Base-by-base conservation (phyloP, 2,888 invertebrate species). In the Spisula solida region DNA sequence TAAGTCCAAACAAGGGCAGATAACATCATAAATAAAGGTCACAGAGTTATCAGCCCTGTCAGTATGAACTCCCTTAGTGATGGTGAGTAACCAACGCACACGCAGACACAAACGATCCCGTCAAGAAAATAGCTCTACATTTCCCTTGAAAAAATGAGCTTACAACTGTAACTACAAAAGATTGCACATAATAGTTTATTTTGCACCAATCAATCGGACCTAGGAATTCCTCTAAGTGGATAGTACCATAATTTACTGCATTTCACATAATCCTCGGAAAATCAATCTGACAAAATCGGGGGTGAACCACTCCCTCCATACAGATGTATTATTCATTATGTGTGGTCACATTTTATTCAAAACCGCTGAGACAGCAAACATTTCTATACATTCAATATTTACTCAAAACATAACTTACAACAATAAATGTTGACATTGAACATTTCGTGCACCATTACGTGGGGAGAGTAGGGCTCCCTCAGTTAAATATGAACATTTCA, bases 171-270 rank as follows among this genome's bases (percentile, higher is more conserved):
- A 41, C 41, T 41, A 41, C 41, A 60, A 60, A n/a, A 20, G 6
- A 60, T 60, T 60, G 60, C 60, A 60, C 60, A 60, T n/a, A n/a
- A 60, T 60, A 60, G 8, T 60, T 60, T 1, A 60, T 60, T 60
- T 60, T 60, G 60, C 60, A 60, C 60, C 60, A 60, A 60, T 60
- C 20, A n/a, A 60, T n/a, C 20, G 20, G 60, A 60, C 60, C 8
- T 55, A 55, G 2, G 4, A 20, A 41, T 8, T 41, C 41, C 41
- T 41, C 2, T 41, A 41, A 8, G 41, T 41, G 41, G 41, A 5
- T 41, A 41, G 41, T 41, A 41, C 41, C 41, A 41, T 8, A 41
- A 41, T 41, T 8, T 41, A 2, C 41, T 41, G 41, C 41, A 41
- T 41, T 8, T 8, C 41, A 8, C 41, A 41, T 41, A 8, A 41